Evolutionary conservation across 2,888 invertebrate genomes (phyloP).

Genomic region (Schizaphis graminum): DNA sequence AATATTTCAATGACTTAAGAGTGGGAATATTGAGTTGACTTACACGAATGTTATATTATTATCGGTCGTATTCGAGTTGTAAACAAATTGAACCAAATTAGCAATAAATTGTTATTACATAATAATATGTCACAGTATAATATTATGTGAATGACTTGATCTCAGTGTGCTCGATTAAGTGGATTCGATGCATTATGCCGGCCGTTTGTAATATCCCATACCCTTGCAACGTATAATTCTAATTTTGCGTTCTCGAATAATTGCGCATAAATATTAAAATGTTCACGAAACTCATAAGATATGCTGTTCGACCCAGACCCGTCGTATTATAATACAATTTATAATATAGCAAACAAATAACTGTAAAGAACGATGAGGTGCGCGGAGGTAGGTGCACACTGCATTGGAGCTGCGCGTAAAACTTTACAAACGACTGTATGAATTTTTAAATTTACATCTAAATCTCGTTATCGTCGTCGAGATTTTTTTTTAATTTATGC

Average conservation of each 20-base stretch:
- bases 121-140: background rate
- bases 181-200: background rate
- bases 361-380: background rate
- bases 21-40: background rate
- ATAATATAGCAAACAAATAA: background rate
- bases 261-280: background rate
- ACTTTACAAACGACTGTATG: background rate
- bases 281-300: background rate
- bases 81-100: background rate
- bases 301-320: background rate
- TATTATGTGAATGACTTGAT: background rate
- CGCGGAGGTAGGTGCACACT: background rate
- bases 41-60: background rate
- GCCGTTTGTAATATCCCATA: background rate
- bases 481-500: conserved; percentile 5
- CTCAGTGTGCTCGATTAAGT: background rate
- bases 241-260: background rate
- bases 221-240: background rate
- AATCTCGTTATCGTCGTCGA: background rate
- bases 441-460: conserved; percentile 2
- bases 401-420: background rate
- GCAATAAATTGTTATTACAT: background rate
- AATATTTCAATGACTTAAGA: background rate
- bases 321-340: background rate
- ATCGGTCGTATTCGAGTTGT: background rate